Evolutionary conservation across 2,113 vertebrate genomes (phyloP).

Genomic region (Picathartes gymnocephalus): DNA sequence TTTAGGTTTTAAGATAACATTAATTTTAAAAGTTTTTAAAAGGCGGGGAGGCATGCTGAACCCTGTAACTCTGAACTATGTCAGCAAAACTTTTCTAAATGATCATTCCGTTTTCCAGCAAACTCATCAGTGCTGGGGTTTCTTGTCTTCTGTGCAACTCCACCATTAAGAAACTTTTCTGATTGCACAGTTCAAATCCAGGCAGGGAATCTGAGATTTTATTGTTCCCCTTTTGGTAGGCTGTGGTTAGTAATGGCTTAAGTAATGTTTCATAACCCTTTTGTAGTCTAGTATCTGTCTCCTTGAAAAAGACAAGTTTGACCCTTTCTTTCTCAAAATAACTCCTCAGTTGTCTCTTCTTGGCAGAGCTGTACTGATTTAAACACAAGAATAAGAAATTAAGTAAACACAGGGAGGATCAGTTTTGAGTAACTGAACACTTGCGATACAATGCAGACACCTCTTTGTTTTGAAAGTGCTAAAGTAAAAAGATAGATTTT

Average conservation of each 20-base stretch:
- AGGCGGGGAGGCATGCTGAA: rapidly evolving
- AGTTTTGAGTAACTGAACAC: not conserved
- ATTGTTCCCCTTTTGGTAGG: slow-evolving; percentile 3
- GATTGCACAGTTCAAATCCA: not conserved
- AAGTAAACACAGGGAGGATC: not conserved
- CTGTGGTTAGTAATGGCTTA: not conserved
- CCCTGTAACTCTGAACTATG: not conserved
- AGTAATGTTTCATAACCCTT: not conserved
- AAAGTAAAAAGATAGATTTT: not conserved
- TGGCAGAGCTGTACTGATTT: not conserved
- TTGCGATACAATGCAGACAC: not conserved
- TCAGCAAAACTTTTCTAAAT: not conserved
- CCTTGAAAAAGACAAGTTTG: not conserved
- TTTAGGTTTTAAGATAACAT: not conserved
- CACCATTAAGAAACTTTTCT: not conserved
- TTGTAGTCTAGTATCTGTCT: not conserved
- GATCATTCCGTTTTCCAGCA: not conserved
- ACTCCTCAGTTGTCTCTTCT: not conserved
- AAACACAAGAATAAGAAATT: not conserved
- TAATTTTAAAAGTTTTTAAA: not conserved
- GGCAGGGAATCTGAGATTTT: not conserved
- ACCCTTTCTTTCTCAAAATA: not conserved
- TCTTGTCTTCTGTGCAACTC: not conserved
- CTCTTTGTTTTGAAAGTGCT: not conserved
- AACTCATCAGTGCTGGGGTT: not conserved